phyloP scores from a whole-genome alignment of 2,888 invertebrate genomes.

The Agapostemon virescens region DNA sequence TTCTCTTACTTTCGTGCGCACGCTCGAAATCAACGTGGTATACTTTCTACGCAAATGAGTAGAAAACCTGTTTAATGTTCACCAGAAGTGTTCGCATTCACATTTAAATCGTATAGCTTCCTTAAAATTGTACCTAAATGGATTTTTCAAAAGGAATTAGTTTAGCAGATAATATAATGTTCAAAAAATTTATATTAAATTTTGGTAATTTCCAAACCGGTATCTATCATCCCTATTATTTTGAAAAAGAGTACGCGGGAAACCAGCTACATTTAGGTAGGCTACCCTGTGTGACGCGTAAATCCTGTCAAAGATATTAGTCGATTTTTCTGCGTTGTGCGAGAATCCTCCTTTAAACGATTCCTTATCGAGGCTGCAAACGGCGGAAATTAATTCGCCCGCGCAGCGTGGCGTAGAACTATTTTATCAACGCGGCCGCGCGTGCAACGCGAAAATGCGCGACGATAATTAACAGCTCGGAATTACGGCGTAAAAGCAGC shows the following conservation, averaged over 20 bases:
- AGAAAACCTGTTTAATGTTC: neutral
- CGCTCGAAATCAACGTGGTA: slow-evolving; percentile 24
- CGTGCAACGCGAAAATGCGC: slow-evolving; percentile 1
- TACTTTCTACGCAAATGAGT: slow-evolving; percentile 16
- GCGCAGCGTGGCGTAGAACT: neutral
- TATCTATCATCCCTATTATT: no score
- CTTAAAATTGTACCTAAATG: no score
- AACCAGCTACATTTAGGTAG: no score
- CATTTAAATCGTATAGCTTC: no score
- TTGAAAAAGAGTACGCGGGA: no score
- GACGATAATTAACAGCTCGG: slow-evolving; percentile 24
- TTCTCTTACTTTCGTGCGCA: neutral
- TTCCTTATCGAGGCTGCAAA: neutral
- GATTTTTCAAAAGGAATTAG: no score
- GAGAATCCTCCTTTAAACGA: neutral
- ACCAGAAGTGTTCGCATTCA: no score
- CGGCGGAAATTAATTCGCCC: neutral
- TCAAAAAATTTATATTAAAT: no score
- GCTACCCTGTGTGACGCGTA: no score
- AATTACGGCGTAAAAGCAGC: slow-evolving; percentile 27
- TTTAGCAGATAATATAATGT: no score
- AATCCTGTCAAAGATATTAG: neutral
- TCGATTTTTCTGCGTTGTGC: neutral
- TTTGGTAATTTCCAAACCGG: no score
- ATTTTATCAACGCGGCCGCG: slow-evolving; percentile 7